Evolutionary conservation across 2,113 vertebrate species (phyloP).

Genomic region (Mormyrus lacerda): DNA sequence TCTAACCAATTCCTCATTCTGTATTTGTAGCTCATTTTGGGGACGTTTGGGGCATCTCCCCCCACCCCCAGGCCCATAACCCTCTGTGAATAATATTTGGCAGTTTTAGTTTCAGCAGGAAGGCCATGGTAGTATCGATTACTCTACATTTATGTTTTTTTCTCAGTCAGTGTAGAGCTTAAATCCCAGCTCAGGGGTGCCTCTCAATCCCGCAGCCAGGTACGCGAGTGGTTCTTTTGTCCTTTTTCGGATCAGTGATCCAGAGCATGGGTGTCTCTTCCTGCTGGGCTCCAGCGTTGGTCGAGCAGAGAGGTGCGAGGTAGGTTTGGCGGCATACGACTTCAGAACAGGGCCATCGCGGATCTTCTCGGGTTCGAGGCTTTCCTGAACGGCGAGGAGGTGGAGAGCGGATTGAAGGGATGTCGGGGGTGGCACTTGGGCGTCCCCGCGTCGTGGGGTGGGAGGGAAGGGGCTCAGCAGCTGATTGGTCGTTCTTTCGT

Average conservation of each 20-base stretch:
- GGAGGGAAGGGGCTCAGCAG: neutral
- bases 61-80: neutral
- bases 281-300: neutral
- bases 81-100: neutral
- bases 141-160: neutral
- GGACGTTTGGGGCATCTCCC: neutral
- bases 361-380: neutral
- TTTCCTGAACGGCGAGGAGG: neutral
- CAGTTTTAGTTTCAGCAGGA: conserved; percentile 1
- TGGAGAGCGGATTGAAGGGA: neutral
- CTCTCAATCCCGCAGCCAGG: neutral
- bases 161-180: neutral
- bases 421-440: neutral
- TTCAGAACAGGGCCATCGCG: neutral
- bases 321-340: neutral
- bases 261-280: neutral
- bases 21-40: neutral
- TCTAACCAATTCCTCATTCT: neutral
- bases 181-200: neutral
- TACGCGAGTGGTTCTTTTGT: neutral
- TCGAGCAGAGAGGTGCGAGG: neutral
- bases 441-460: neutral
- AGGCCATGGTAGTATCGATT: neutral
- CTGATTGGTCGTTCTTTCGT: neutral
- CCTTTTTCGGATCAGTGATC: neutral